A percentile compares a stretch with the other conserved stretches of the same genome.
Conservation (phyloP, 2,113 vertebrate genomes). For the Phylloscopus trochiloides region DNA sequence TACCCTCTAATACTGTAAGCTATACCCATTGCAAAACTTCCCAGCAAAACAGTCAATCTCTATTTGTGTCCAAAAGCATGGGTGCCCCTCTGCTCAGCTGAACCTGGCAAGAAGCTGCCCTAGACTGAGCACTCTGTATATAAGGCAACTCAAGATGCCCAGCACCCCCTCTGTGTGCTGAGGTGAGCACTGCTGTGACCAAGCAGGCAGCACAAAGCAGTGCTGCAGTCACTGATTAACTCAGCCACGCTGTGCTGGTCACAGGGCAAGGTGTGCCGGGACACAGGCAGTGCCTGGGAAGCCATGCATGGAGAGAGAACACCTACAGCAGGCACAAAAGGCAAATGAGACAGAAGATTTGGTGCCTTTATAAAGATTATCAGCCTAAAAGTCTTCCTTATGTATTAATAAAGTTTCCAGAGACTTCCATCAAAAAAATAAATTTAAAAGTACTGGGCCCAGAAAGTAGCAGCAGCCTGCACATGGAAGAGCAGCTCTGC, state of each 20-base stretch:
- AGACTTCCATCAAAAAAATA: not conserved
- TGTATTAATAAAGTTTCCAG: not conserved
- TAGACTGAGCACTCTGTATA: not conserved
- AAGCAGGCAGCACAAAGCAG: not conserved
- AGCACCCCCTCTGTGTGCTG: not conserved
- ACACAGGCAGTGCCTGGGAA: rapidly evolving
- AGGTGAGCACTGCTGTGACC: not conserved
- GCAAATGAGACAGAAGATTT: not conserved
- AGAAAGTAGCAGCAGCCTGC: not conserved
- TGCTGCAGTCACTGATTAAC: constrained; percentile 41
- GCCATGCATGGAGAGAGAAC: not conserved
- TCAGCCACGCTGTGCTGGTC: rapidly evolving
- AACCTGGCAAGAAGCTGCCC: not conserved
- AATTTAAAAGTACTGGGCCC: not conserved
- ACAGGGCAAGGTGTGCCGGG: rapidly evolving
- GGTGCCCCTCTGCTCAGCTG: not conserved
- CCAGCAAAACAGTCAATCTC: not conserved
- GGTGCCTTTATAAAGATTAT: not conserved
- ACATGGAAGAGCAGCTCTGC: not conserved
- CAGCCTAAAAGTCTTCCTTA: not conserved
- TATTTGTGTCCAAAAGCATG: not conserved
- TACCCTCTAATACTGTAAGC: constrained; percentile 79
- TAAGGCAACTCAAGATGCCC: not conserved
- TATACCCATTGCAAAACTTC: constrained; percentile 71
- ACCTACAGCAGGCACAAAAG: not conserved